Evolutionary conservation across 2,888 invertebrate species (phyloP).

Genomic region (Pelosia muscerda): DNA sequence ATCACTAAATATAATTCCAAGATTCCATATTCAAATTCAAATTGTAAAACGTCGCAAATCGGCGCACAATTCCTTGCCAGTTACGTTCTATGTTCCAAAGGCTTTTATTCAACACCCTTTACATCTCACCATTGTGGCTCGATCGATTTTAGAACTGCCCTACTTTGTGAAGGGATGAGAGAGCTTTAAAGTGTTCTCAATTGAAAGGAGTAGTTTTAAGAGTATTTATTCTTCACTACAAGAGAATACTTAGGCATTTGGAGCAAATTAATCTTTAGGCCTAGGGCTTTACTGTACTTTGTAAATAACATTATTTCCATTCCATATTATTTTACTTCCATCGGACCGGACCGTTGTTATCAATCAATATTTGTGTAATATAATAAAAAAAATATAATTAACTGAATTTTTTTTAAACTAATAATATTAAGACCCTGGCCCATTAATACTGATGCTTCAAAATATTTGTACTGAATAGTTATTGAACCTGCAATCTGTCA

Average conservation of each 20-base stretch:
- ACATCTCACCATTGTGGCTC: conserved; percentile 48
- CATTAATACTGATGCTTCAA: no score
- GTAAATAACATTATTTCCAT: no score
- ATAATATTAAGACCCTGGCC: no score
- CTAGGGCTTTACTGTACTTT: no score
- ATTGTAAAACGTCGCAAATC: conserved; percentile 30
- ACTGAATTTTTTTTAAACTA: no score
- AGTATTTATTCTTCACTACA: conserved; percentile 5
- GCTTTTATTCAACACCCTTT: conserved; percentile 32
- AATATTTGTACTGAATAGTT: no score
- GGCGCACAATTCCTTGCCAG: conserved; percentile 39
- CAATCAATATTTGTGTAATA: no score
- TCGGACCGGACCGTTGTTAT: no score
- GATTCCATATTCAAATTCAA: conserved; percentile 36
- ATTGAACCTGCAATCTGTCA: no score
- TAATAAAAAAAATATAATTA: no score
- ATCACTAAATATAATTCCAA: conserved; percentile 13
- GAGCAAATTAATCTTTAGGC: no score
- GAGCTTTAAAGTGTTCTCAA: conserved; percentile 42
- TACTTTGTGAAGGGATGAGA: conserved; percentile 12
- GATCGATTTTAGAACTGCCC: conserved; percentile 51
- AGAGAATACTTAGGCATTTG: neutral
- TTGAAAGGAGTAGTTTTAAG: conserved; percentile 16
- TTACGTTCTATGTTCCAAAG: conserved; percentile 32
- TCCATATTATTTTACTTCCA: no score